Evolutionary conservation across 1,140 invertebrate genomes (phyloP).

Genomic region (Drosophila sulfurigaster): DNA sequence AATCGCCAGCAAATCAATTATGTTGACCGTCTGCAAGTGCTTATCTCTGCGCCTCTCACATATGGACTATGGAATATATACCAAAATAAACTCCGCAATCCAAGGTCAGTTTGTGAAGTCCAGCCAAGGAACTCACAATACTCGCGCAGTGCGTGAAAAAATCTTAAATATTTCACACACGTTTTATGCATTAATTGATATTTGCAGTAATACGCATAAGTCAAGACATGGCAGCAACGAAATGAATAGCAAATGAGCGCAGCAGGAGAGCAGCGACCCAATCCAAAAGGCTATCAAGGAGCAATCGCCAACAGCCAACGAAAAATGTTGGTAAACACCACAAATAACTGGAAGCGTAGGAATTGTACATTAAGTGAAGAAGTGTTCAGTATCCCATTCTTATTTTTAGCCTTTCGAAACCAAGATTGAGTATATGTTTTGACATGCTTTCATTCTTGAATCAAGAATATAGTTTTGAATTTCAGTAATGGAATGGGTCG

Average conservation of each 20-base stretch:
- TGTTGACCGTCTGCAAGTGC: conserved; percentile 58
- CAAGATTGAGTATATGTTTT: no score
- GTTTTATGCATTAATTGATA: conserved; percentile 79
- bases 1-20: conserved; percentile 77
- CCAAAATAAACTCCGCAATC: conserved; percentile 34
- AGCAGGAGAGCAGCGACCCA: conserved; percentile 17
- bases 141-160: conserved; percentile 24
- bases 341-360: no score
- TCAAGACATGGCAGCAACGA: conserved; percentile 64
- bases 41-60: conserved; percentile 40
- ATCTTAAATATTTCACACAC: conserved; percentile 72
- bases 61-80: conserved; percentile 20
- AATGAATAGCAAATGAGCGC: conserved; percentile 76
- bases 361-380: no score
- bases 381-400: no score
- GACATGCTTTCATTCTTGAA: no score
- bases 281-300: conserved; percentile 19
- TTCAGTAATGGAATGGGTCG: no score
- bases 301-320: conserved; percentile 1
- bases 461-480: no score
- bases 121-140: neutral
- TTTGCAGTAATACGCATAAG: conserved; percentile 81
- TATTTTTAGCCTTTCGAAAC: no score
- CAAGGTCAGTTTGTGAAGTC: conserved; percentile 61
- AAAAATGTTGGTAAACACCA: conserved; percentile 23